phyloP scores from a whole-genome alignment of 2,797 vertebrate genomes.

The Columba guinea region DNA sequence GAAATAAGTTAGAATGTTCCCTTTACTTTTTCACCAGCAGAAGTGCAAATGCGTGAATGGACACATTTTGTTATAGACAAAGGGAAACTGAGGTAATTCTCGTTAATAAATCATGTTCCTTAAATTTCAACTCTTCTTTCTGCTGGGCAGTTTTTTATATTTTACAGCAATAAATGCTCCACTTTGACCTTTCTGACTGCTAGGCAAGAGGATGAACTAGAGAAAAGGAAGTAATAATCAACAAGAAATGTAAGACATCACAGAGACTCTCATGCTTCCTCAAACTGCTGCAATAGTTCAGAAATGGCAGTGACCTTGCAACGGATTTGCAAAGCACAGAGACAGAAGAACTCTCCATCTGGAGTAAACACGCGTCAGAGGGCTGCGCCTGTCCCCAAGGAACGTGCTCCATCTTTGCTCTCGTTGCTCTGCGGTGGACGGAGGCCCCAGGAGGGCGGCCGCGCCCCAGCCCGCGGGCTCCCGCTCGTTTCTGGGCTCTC shows the following conservation, averaged over 20 bases:
- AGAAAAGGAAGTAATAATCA: background rate
- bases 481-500: background rate
- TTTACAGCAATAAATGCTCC: too few species aligned
- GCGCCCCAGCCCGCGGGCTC: background rate
- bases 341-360: background rate
- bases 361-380: accelerated
- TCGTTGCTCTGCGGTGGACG: background rate
- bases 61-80: too few species aligned
- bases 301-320: background rate
- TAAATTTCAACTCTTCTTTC: too few species aligned
- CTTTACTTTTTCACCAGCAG: too few species aligned
- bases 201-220: background rate
- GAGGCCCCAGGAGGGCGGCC: background rate
- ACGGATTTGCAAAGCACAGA: background rate
- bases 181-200: background rate
- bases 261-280: background rate
- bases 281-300: background rate
- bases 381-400: accelerated
- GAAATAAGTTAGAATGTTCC: too few species aligned
- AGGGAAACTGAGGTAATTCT: too few species aligned
- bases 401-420: background rate
- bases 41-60: too few species aligned
- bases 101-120: too few species aligned
- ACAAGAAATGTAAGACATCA: background rate
- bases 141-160: too few species aligned